phyloP scores from a whole-genome alignment of 2,797 vertebrate species.

The Vespertilio murinus region DNA sequence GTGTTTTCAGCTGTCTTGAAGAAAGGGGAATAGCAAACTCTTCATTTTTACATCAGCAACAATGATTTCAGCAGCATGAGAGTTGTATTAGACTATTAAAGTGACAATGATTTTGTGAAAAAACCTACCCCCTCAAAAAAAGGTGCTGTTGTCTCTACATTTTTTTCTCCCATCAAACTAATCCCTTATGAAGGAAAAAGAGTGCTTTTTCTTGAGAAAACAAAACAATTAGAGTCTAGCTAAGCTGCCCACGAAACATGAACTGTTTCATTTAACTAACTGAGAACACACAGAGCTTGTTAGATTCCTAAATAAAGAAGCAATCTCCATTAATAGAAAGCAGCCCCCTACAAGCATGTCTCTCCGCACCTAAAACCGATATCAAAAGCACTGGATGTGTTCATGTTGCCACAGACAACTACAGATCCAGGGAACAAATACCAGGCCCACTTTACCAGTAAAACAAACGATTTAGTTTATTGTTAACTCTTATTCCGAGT shows the following conservation, averaged over 20 bases:
- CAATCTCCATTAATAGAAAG: constrained; percentile 50
- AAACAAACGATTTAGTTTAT: not conserved
- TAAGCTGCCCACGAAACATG: constrained; percentile 46
- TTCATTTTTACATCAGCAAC: constrained; percentile 35
- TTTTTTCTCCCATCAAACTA: constrained; percentile 45
- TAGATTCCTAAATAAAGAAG: constrained; percentile 67
- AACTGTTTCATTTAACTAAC: constrained; percentile 69
- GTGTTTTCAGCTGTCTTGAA: constrained; percentile 46
- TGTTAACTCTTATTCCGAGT: not conserved
- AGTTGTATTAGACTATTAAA: constrained; percentile 24
- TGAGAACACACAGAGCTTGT: constrained; percentile 49
- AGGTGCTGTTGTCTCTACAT: not conserved
- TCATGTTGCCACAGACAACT: not conserved
- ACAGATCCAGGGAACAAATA: not conserved
- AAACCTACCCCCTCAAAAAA: not conserved
- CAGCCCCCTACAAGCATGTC: constrained; percentile 34
- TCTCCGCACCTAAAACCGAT: constrained; percentile 5
- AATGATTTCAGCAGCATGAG: not conserved
- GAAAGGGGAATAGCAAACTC: not conserved
- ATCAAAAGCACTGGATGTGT: not conserved
- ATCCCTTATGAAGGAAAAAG: constrained; percentile 18
- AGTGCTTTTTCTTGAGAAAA: constrained; percentile 58
- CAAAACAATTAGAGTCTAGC: constrained; percentile 59
- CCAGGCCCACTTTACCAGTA: not conserved
- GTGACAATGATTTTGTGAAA: not conserved